Conservation (phyloP, 2,797 vertebrate species). For the Gymnothorax reevesii region DNA sequence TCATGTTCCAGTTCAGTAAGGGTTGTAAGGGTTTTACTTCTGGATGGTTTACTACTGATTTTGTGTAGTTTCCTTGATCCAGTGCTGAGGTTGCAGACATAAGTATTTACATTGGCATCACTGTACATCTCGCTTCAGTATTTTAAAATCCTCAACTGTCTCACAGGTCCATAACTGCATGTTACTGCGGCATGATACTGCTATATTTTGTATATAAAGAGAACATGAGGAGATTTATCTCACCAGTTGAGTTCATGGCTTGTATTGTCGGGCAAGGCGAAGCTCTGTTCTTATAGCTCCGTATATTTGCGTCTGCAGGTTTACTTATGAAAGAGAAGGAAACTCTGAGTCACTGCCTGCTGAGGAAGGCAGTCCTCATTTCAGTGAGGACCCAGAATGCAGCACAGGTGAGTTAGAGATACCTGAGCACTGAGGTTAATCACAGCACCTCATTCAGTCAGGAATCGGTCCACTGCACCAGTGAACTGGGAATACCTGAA, state of each 20-base stretch:
- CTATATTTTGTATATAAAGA: background rate
- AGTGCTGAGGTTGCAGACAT: no score
- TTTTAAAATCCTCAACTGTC: background rate
- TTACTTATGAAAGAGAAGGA: constrained; percentile 64
- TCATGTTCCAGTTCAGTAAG: no score
- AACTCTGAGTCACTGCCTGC: constrained; percentile 10
- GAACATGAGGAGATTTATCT: background rate
- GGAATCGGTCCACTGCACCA: no score
- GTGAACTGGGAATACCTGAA: no score
- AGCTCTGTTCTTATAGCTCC: background rate
- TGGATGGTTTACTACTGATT: no score
- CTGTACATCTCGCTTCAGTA: background rate
- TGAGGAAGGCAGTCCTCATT: constrained; percentile 40
- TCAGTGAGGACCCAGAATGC: constrained; percentile 55
- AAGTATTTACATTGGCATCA: background rate
- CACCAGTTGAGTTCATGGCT: background rate
- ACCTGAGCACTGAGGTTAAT: background rate
- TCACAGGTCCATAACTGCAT: background rate
- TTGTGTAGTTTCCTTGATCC: no score
- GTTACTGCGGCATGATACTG: background rate
- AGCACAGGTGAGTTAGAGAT: constrained; percentile 49
- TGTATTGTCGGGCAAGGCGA: background rate
- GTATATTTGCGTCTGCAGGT: constrained; percentile 50
- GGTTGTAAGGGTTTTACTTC: no score
- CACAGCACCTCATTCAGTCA: no score